Conservation (phyloP, 2,113 vertebrate species). For the Mobula birostris region DNA sequence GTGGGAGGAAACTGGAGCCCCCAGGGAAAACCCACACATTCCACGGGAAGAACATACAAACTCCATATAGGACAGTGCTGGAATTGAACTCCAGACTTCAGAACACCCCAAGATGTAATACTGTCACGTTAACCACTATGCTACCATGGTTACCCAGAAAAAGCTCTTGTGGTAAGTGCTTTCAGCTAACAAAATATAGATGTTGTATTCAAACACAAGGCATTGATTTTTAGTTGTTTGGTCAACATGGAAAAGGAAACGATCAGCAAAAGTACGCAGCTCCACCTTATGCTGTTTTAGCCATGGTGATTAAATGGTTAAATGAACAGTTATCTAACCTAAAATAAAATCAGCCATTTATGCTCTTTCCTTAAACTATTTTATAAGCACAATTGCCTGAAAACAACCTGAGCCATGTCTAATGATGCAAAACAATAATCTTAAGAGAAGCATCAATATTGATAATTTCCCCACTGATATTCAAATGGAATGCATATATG, state of each 20-base stretch:
- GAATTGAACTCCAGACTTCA: no score
- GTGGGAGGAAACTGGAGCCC: no score
- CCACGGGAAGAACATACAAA: no score
- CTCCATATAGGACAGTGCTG: no score
- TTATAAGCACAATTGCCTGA: not conserved
- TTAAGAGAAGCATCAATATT: not conserved
- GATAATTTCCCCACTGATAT: not conserved
- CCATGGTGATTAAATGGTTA: not conserved
- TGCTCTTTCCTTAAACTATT: not conserved
- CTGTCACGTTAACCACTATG: no score
- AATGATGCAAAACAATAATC: not conserved
- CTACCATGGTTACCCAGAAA: not conserved
- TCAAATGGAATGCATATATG: not conserved
- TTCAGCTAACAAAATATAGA: not conserved
- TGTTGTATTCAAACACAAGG: not conserved
- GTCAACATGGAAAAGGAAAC: not conserved
- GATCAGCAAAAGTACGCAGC: not conserved
- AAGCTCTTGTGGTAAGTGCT: not conserved
- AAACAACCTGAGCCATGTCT: not conserved
- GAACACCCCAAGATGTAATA: no score
- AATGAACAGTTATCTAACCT: not conserved
- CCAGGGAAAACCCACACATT: no score
- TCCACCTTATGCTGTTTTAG: not conserved
- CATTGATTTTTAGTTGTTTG: not conserved
- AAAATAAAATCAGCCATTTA: not conserved